Evolutionary conservation across 1,140 invertebrate species (phyloP), one percentile per base, ranked within the genome.

Genomic region (Sycobia sp.): DNA sequence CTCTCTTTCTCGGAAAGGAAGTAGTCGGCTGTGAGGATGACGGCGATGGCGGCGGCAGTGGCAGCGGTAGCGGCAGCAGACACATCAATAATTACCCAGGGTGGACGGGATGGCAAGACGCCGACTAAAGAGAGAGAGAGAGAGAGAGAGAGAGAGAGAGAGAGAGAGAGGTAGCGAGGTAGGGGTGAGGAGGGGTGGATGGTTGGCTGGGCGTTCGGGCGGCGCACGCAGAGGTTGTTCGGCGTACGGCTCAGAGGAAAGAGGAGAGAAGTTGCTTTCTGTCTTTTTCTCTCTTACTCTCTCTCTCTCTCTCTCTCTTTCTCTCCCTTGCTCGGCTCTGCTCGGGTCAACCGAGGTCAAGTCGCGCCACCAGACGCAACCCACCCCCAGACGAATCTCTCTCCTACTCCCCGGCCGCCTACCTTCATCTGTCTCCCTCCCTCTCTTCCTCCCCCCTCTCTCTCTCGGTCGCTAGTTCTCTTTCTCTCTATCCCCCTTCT

Each of bases 1-100:
- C 22, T 34, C 55, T 58, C 36, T 2, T 4, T 14, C 32, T 27
- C 34, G 41, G 50, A 66, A 69, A 67, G 68, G 59, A 62, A 51
- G 64, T 65, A 51, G 57, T 65, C 41, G 67, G 53, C 67, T 47
- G 55, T 36, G 57, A 49, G 49, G 51, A 29, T 62, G 57, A 58
- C 27, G 67, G 64, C 59, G 54, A 66, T 60, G 65, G 53, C 46
- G 59, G 58, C 44, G 47, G 53, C 43, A 50, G 65, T 29, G 63
- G 70, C 53, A 66, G 67, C 65, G 69, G 68, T 67, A 68, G 72
- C 66, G 67, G 72, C 70, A 69, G 76, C 73, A 76, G 77, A 81
- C 79, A 76, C 77, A 79, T 79, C 77, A 79, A 81, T 80, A 80
- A 80, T 80, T 80, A 80, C 75, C 78, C 74, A 71, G 70, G 71